Base-by-base conservation (phyloP, 1,140 invertebrate genomes). In the Amyelois transitella region DNA sequence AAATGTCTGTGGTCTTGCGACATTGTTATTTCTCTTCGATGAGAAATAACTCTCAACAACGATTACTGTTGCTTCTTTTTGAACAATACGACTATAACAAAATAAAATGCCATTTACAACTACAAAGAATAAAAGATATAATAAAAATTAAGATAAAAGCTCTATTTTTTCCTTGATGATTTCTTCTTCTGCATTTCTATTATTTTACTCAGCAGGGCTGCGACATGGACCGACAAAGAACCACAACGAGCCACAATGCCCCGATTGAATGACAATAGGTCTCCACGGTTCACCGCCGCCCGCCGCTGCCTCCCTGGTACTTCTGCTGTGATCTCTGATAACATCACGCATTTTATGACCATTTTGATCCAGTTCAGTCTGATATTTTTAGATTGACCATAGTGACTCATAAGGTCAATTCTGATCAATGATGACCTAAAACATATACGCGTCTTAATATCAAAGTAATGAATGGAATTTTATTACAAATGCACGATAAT, bases 231-330 rank as follows among this genome's bases (percentile, higher is more conserved):
- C 45, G 45, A 48, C 45, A 48, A 48, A 48, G 45, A 45, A 19
- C 17, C 43, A 18, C 6, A 18, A 45, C 18, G 43, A 48, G 20
- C 18, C 45, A 19, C 18, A 19, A 48, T 21, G 18, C 18, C 18
- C 17, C 45, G 45, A 48, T 48, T 48, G 45, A 48, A 48, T 48
- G 45, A 48, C 45, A 48, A 48, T 48, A 48, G 18, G 12, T 21
- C 45, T 19, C 19, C 21, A 48, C 45, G 45, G 45, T 48, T 21
- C 45, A 48, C 45, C 19, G 45, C 12, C 18, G 12, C 45, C 19
- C 20, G 12, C 12, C 45, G 45, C 45, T 48, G 45, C 18, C 45
- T 48, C 45, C 45, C 45, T 48, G 45, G 18, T 48, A 48, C 45
- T 45, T 19, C 18, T 19, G 45, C 17, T 38, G 32, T 38, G 32